phyloP scores from a whole-genome alignment of 2,888 invertebrate genomes.

The Troglohyphantes excavatus region DNA sequence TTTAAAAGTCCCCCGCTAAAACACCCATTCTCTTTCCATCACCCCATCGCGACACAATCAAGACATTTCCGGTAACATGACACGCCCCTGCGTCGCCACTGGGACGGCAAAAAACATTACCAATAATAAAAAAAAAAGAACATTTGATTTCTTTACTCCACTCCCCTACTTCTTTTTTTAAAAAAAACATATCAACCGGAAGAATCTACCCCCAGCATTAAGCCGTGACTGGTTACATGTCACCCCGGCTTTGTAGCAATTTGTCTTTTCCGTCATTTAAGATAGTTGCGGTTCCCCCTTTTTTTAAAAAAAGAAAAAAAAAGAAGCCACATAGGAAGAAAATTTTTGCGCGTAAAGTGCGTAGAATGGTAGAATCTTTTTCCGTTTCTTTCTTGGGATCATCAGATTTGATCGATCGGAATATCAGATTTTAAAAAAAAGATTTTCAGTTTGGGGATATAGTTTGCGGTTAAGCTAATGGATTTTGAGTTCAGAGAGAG shows the following conservation, averaged over 20 bases:
- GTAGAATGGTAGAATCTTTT: neutral
- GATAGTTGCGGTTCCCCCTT: neutral
- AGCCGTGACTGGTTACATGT: slow-evolving; percentile 56
- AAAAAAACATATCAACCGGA: slow-evolving; percentile 23
- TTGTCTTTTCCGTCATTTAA: slow-evolving; percentile 56
- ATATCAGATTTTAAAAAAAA: neutral
- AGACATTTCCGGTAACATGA: slow-evolving; percentile 53
- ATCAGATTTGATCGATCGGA: slow-evolving; percentile 1
- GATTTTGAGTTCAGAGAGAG: neutral
- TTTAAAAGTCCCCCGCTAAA: neutral
- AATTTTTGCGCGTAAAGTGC: neutral
- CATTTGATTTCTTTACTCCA: slow-evolving; percentile 24
- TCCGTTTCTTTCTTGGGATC: neutral
- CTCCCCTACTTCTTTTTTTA: neutral
- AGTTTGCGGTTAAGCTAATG: neutral
- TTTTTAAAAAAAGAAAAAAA: neutral
- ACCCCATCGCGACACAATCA: neutral
- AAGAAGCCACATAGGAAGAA: neutral
- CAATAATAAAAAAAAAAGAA: neutral
- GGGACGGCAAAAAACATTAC: slow-evolving; percentile 1
- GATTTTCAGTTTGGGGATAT: neutral
- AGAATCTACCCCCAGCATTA: slow-evolving; percentile 61
- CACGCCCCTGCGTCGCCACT: slow-evolving; percentile 52
- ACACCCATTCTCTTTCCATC: slow-evolving; percentile 5
- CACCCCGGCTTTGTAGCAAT: slow-evolving; percentile 61